phyloP scores from a whole-genome alignment of 2,888 invertebrate species.

The Lamproptera curius region DNA sequence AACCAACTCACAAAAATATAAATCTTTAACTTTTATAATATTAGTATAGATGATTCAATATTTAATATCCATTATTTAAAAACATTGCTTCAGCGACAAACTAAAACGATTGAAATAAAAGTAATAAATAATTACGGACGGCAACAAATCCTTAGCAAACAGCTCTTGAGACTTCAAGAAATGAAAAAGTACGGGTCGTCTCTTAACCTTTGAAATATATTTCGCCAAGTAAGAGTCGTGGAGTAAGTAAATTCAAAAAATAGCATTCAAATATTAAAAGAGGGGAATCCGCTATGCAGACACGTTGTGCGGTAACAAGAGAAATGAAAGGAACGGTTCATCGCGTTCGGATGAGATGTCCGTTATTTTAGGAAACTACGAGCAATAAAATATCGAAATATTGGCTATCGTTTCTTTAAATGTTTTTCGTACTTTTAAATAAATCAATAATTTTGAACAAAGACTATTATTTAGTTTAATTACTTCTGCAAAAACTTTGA shows the following conservation, averaged over 20 bases:
- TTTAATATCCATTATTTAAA: no score
- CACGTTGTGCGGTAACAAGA: slow-evolving; percentile 28
- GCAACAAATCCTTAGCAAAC: slow-evolving; percentile 25
- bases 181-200: slow-evolving; percentile 30
- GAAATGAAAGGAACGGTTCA: slow-evolving; percentile 21
- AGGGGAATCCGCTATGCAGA: slow-evolving; percentile 25
- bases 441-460: slow-evolving; percentile 7
- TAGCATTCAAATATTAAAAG: slow-evolving; percentile 51
- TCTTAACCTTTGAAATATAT: slow-evolving; percentile 38
- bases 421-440: slow-evolving; percentile 1
- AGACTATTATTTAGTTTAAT: no score
- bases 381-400: slow-evolving; percentile 2
- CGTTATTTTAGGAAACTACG: background rate
- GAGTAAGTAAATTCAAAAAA: slow-evolving; percentile 43
- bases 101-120: slow-evolving; percentile 24
- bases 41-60: no score
- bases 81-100: slow-evolving; percentile 10
- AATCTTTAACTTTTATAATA: no score
- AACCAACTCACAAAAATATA: no score
- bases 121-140: slow-evolving; percentile 24
- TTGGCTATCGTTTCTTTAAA: slow-evolving; percentile 1
- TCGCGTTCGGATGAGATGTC: slow-evolving; percentile 5
- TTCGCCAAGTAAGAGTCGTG: slow-evolving; percentile 33
- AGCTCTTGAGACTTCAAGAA: slow-evolving; percentile 30
- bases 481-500: no score